Evolutionary conservation across 2,113 vertebrate genomes (phyloP), one percentile per base, ranked within the genome.

Genomic region (Microcebus tavaratra): DNA sequence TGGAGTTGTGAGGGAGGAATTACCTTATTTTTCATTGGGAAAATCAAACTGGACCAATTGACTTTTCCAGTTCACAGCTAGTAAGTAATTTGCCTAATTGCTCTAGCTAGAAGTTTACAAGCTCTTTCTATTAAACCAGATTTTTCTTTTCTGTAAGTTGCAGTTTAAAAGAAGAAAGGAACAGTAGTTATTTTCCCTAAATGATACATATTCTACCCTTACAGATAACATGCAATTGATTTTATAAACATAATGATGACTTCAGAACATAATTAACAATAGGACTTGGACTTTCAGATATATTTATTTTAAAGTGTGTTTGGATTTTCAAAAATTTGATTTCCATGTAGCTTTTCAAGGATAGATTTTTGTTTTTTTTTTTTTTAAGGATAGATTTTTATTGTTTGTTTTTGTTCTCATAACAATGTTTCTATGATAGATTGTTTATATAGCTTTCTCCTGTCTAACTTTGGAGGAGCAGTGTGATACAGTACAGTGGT

Each of bases 261-360:
- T 70, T 88, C 18, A 83, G 34, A 73, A 83, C 79, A 39, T 42
- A 88, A 55, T 89, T 81, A 53, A 53, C 2, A 65, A 0, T 39
- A 73, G 55, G 53, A 91, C 27, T 78, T 48, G 17, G 13, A 88
- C 36, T 90, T 90, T 75, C 31, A 45, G 11, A 14, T 72, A 0
- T 27, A 25, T 39, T 88, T 50, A 50, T 50, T 14, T 50, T 50
- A 53, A 73, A 61, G 25, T 73, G 11, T 55, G 79, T 72, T 61
- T 95, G 50, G 20, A 79, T 85, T 67, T 96, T 92, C 25, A 79
- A 36, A 73, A 72, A 18, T 72, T 57, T 95, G 34, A 90, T 87
- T 45, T 95, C 25, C 27, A 15, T 48, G 39, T 6, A 65, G 36
- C 13, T 83, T 82, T 76, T 76, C 42, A 76, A 76, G 4, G 27